Evolutionary conservation across 2,888 invertebrate genomes (phyloP).

Genomic region (Mycalesis mineus): DNA sequence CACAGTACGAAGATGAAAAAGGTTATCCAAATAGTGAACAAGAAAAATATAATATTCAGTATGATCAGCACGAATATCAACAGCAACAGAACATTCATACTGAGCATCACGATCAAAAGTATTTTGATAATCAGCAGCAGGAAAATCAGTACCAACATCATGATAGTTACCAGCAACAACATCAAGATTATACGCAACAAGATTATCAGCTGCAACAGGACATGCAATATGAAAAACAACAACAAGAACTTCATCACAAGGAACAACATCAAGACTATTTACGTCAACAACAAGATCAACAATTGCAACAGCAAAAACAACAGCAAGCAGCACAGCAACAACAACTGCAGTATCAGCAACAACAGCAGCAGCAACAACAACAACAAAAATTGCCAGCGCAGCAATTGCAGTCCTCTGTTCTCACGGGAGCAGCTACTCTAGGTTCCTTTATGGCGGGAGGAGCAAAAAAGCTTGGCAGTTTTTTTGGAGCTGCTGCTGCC

Average conservation of each 20-base stretch:
- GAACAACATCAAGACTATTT: constrained; percentile 40
- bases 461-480: constrained; percentile 70
- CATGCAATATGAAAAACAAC: constrained; percentile 39
- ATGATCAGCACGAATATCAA: constrained; percentile 25
- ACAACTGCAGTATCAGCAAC: constrained; percentile 44
- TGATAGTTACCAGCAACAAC: constrained; percentile 32
- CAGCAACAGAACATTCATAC: constrained; percentile 32
- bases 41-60: constrained; percentile 27
- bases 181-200: constrained; percentile 30
- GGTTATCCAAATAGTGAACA: constrained; percentile 31
- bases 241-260: constrained; percentile 40
- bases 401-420: constrained; percentile 62
- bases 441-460: constrained; percentile 74
- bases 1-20: constrained; percentile 21
- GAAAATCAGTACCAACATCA: constrained; percentile 29
- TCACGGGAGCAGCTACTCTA: constrained; percentile 70
- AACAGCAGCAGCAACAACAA: constrained; percentile 54
- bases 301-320: constrained; percentile 42
- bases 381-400: constrained; percentile 59
- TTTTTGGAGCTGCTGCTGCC: constrained; percentile 72
- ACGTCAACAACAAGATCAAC: constrained; percentile 35
- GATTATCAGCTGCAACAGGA: constrained; percentile 35
- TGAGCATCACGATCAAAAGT: constrained; percentile 37
- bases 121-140: constrained; percentile 35
- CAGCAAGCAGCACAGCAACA: constrained; percentile 45